These are phyloP conservation scores for Plebejus anna DNA, from an alignment of 2,888 invertebrate species.

Conservation along the genomic window DNA sequence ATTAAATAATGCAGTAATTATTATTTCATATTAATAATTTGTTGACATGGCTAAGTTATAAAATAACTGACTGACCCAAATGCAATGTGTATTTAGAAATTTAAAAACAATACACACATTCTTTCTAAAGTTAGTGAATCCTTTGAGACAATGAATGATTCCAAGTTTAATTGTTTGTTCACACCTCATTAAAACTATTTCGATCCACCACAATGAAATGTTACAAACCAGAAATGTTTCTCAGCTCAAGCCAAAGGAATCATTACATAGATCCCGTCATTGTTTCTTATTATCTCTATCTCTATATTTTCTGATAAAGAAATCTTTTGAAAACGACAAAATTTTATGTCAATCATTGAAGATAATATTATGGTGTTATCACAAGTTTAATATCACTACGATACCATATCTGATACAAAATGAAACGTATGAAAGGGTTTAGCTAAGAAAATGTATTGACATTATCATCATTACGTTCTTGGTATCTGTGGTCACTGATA, in stretches of 20 bases:
- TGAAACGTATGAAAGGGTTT: background rate
- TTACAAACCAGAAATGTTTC: background rate
- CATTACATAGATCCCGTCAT: background rate
- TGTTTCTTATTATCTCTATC: background rate
- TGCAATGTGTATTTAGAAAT: background rate
- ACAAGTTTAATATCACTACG: constrained; percentile 14
- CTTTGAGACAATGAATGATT: constrained; percentile 1
- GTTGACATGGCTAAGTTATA: background rate
- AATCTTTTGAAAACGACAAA: constrained; percentile 23
- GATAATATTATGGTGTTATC: constrained; percentile 2
- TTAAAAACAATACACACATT: background rate
- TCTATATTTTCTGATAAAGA: constrained; percentile 1
- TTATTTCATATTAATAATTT: background rate
- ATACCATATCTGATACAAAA: constrained; percentile 3
- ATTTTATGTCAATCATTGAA: constrained; percentile 15
- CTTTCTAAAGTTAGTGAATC: background rate
- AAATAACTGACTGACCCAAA: background rate
- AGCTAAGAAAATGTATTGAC: constrained; percentile 14
- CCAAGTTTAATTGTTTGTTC: background rate
- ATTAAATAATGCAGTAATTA: constrained; percentile 2
- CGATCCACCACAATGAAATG: background rate
- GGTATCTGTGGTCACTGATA: background rate
- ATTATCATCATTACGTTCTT: background rate
- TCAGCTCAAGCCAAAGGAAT: background rate
- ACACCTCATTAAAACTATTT: constrained; percentile 16